A percentile compares a stretch with the other conserved stretches of the same genome.
Conservation (phyloP, 2,797 vertebrate genomes). For the Mastacembelus armatus region DNA sequence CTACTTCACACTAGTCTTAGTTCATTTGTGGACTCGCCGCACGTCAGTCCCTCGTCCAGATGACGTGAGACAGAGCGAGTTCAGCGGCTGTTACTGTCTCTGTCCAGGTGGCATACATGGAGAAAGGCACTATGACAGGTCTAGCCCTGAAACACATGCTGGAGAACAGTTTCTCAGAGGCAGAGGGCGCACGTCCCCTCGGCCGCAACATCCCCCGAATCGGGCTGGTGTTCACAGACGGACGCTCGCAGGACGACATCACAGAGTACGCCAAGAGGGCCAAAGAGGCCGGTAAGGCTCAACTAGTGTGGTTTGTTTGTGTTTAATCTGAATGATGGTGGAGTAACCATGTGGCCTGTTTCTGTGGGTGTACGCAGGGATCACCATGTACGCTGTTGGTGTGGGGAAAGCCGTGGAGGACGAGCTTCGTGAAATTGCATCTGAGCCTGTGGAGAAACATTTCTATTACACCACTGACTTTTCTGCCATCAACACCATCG, state of each 20-base stretch:
- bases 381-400: constrained; percentile 96
- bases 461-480: constrained; percentile 95
- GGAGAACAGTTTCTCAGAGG: constrained; percentile 94
- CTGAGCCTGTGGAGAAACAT: constrained; percentile 92
- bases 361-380: constrained; percentile 80
- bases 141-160: constrained; percentile 95
- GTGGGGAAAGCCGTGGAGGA: constrained; percentile 97
- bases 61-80: too few species aligned
- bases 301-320: too few species aligned
- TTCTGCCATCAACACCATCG: constrained; percentile 90
- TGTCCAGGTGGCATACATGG: constrained; percentile 91
- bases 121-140: constrained; percentile 98
- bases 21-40: too few species aligned
- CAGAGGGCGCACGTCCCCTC: constrained; percentile 89
- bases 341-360: fast-evolving
- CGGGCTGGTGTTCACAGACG: constrained; percentile 95
- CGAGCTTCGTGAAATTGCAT: constrained; percentile 93
- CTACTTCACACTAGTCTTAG: too few species aligned
- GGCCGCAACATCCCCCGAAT: constrained; percentile 88
- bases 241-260: constrained; percentile 97
- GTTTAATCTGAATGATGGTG: too few species aligned
- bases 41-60: too few species aligned
- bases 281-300: constrained; percentile 89
- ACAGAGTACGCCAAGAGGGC: constrained; percentile 91
- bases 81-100: neutral